These are phyloP conservation scores for Melanogrammus aeglefinus DNA, from an alignment of 2,797 vertebrate species.

Conservation along the genomic window DNA sequence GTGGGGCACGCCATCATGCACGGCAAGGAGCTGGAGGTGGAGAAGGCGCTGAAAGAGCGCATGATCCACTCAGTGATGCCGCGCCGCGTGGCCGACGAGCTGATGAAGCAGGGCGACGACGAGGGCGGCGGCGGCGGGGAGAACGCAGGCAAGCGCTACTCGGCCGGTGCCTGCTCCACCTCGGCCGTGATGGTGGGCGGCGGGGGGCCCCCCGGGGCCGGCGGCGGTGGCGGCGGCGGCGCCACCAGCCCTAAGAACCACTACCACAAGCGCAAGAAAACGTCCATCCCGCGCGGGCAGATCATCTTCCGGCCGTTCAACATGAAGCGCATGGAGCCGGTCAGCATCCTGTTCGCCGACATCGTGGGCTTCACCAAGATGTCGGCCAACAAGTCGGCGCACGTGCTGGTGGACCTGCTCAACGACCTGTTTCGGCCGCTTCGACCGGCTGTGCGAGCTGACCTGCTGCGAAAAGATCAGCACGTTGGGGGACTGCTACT, in stretches of 20 bases:
- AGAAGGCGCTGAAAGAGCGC: conserved; percentile 96
- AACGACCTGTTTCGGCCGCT: conserved; percentile 97
- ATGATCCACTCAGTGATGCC: conserved; percentile 99
- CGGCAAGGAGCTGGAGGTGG: conserved; percentile 96
- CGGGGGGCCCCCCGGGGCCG: conserved; percentile 80
- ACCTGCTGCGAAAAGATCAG: conserved; percentile 98
- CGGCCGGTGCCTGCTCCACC: conserved; percentile 66
- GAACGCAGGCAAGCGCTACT: conserved; percentile 84
- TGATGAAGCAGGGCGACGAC: conserved; percentile 89
- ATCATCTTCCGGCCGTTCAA: conserved; percentile 97
- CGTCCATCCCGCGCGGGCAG: conserved; percentile 91
- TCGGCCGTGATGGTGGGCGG: conserved; percentile 54
- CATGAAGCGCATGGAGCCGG: conserved; percentile 93
- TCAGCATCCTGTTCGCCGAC: conserved; percentile 97
- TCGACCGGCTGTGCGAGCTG: conserved; percentile 92
- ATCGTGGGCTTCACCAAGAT: conserved; percentile 99
- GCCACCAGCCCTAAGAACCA: conserved; percentile 79
- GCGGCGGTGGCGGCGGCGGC: conserved; percentile 57
- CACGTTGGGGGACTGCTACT: conserved; percentile 97
- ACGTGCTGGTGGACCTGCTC: conserved; percentile 91
- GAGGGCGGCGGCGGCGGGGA: conserved; percentile 74
- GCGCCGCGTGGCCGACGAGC: conserved; percentile 87
- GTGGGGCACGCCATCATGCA: conserved; percentile 99
- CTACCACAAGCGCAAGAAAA: conserved; percentile 89
- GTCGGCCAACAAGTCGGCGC: conserved; percentile 98